Conservation (phyloP, 2,888 invertebrate genomes). For the Drosophila fungiperda region DNA sequence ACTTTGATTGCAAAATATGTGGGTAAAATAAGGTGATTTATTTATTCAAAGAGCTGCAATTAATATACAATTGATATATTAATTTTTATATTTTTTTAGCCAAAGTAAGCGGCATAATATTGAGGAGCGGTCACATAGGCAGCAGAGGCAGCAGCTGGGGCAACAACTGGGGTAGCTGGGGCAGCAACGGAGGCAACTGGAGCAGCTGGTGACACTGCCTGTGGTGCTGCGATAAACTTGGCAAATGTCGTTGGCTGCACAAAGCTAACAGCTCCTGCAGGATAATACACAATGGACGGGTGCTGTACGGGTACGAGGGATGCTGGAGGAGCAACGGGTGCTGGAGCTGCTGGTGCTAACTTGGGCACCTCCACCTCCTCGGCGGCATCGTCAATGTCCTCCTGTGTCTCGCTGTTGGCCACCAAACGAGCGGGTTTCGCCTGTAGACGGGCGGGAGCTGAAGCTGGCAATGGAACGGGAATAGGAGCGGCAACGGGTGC, state of each 20-base stretch:
- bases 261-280: slow-evolving; percentile 74
- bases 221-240: slow-evolving; percentile 56
- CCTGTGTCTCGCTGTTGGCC: slow-evolving; percentile 70
- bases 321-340: slow-evolving; percentile 24
- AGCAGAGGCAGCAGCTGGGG: slow-evolving; percentile 12
- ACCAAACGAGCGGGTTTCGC: slow-evolving; percentile 63
- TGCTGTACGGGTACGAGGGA: slow-evolving; percentile 22
- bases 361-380: slow-evolving; percentile 61
- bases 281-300: slow-evolving; percentile 71
- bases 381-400: slow-evolving; percentile 72
- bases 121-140: slow-evolving; percentile 56
- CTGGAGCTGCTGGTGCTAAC: slow-evolving; percentile 17
- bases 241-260: slow-evolving; percentile 70
- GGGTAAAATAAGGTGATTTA: slow-evolving; percentile 19
- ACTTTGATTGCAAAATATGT: background rate
- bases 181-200: slow-evolving; percentile 17
- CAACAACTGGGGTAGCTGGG: slow-evolving; percentile 16
- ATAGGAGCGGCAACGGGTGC: slow-evolving; percentile 31
- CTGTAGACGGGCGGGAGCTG: slow-evolving; percentile 53
- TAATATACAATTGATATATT: background rate
- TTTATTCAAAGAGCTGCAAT: slow-evolving; percentile 10
- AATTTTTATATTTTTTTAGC: slow-evolving; percentile 26
- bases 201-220: slow-evolving; percentile 11
- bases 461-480: slow-evolving; percentile 9
- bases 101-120: slow-evolving; percentile 66